Evolutionary conservation across 2,888 invertebrate species (phyloP), one percentile per base, ranked within the genome.

Genomic region (Tachina fera): DNA sequence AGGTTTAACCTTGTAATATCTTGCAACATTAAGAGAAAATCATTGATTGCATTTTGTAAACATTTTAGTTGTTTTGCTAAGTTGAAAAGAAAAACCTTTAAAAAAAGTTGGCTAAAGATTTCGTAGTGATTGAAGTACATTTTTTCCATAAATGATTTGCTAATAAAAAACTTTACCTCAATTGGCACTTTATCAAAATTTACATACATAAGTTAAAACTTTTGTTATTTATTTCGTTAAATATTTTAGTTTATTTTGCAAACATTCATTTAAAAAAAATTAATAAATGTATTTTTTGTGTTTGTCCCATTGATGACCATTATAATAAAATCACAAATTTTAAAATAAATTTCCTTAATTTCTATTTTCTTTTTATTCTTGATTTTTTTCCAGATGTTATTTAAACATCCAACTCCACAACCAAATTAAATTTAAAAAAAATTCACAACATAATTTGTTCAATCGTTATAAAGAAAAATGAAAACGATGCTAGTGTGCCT

Each of bases 311-410:
- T 70, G n/a, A 51, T 3, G 22, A 51, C 1, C 58, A 67, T 60
- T 51, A 58, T 56, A 49, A 70, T 31, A 71, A 41, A 39, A 51
- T 11, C 22, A 39, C 9, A 13, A 19, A 22, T 77, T 58, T 19
- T 71, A 68, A 71, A 78, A 58, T 19, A 56, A 70, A 63, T 70
- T 65, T 53, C 60, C 72, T 76, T 68, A 60, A 76, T 72, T 76
- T 79, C 72, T 58, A 51, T 79, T 71, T 84, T 76, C 75, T 72
- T 82, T 86, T 82, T 83, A 85, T 85, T 77, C 77, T 85, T 78
- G 43, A 82, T 85, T 85, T 85, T 84, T 74, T 86, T 86, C 79
- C 86, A 86, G 86, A 86, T 86, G 85, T 86, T 86, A 70, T 86
- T 71, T 86, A 86, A 86, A 83, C 85, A 86, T 86, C 75, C 76